These are phyloP conservation scores for Barypeithes pellucidus DNA, from an alignment of 2,888 invertebrate genomes.

Conservation along the genomic window DNA sequence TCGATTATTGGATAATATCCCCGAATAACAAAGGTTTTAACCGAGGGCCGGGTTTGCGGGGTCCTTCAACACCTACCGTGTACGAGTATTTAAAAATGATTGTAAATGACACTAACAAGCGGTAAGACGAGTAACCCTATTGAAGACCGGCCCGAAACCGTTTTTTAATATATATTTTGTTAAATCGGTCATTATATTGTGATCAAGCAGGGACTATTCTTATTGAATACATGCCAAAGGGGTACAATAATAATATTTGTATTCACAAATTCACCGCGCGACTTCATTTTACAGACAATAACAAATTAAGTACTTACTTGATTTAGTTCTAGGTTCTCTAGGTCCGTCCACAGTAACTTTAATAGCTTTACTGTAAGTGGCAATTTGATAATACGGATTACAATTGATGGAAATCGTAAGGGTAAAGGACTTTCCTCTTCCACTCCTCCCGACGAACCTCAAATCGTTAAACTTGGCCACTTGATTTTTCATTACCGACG, in stretches of 20 bases:
- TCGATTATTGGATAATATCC: too few relatives aligned
- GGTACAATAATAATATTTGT: too few relatives aligned
- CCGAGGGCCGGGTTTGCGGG: too few relatives aligned
- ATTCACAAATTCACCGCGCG: too few relatives aligned
- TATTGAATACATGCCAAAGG: too few relatives aligned
- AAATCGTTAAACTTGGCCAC: slow-evolving; percentile 99
- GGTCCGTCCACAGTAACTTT: slow-evolving; percentile 99
- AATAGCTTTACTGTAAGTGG: slow-evolving; percentile 96
- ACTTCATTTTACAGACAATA: too few relatives aligned
- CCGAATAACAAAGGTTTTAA: too few relatives aligned
- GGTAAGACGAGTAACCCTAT: not conserved
- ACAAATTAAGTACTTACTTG: slow-evolving; percentile 82
- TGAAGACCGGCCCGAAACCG: too few relatives aligned
- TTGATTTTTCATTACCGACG: slow-evolving; percentile 97
- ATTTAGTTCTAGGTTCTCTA: slow-evolving; percentile 95
- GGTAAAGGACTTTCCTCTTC: slow-evolving; percentile 96
- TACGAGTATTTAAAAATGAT: not conserved
- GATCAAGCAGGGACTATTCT: too few relatives aligned
- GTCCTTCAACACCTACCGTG: too few relatives aligned
- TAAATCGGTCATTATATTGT: too few relatives aligned
- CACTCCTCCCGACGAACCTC: slow-evolving; percentile 97
- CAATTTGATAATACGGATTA: slow-evolving; percentile 85
- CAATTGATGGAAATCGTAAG: slow-evolving; percentile 94
- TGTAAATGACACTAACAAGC: not conserved
- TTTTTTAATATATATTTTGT: too few relatives aligned